Evolutionary conservation across 2,113 vertebrate species (phyloP).

Genomic region (Leiothrix lutea): DNA sequence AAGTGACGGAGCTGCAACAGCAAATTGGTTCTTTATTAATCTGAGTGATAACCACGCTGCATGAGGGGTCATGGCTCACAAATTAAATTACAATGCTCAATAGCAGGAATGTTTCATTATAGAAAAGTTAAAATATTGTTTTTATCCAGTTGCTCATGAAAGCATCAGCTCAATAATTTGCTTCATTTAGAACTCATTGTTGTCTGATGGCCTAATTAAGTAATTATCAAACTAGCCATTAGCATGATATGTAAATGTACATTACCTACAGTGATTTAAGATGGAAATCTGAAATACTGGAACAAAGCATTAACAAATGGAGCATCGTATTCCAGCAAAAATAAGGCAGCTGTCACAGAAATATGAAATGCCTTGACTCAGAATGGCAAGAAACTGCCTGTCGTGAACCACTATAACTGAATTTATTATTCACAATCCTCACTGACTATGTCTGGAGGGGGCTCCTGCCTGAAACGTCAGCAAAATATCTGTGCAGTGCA

Average conservation of each 20-base stretch:
- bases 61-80: conserved; percentile 61
- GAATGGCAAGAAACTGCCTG: background rate
- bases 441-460: background rate
- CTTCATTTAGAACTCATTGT: background rate
- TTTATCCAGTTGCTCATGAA: conserved; percentile 46
- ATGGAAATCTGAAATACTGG: background rate
- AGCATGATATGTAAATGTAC: background rate
- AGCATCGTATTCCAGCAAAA: background rate
- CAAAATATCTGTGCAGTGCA: background rate
- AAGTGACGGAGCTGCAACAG: conserved; percentile 94
- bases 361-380: background rate
- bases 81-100: conserved; percentile 69
- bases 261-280: conserved; percentile 19
- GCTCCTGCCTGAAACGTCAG: background rate
- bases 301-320: background rate
- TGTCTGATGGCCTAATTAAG: conserved; percentile 52
- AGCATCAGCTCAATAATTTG: conserved; percentile 16
- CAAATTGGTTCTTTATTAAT: conserved; percentile 76
- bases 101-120: conserved; percentile 57
- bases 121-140: conserved; percentile 50
- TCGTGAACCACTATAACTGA: background rate
- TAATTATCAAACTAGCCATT: conserved; percentile 52
- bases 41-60: conserved; percentile 64
- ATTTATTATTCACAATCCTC: background rate
- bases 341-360: background rate